A percentile compares a stretch with the other conserved stretches of the same genome.
Evolutionary conservation across 2,888 invertebrate species (phyloP).

Genomic region (Gisinianus flammeolus): DNA sequence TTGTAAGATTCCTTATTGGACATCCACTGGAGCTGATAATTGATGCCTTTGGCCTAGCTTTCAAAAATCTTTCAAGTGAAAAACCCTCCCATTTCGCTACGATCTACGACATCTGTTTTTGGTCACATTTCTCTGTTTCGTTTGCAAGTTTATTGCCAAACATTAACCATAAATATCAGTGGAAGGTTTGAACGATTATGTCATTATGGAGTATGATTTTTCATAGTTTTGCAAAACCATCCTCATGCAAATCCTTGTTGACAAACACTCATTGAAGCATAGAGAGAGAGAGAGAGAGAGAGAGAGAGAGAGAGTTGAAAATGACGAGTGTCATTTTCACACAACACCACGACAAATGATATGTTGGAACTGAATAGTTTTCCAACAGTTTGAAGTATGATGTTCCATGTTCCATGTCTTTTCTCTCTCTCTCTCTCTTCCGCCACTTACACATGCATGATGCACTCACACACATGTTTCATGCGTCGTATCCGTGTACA

Average conservation of each 20-base stretch:
- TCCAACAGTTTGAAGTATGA: background rate
- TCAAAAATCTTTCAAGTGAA: too few relatives aligned
- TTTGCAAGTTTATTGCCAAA: background rate
- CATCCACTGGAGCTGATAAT: too few relatives aligned
- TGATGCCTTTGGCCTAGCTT: too few relatives aligned
- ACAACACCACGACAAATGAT: background rate
- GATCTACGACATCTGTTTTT: too few relatives aligned
- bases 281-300: background rate
- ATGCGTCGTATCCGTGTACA: background rate
- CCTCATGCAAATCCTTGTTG: background rate
- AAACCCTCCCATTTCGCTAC: too few relatives aligned
- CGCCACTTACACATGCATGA: background rate
- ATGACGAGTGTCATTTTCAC: conserved; percentile 32
- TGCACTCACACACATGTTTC: background rate
- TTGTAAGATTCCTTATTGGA: too few relatives aligned
- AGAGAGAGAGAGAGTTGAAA: conserved; percentile 19
- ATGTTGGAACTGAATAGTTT: background rate
- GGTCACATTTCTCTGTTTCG: too few relatives aligned
- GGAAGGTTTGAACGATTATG: background rate
- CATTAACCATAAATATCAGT: background rate
- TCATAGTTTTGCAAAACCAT: background rate
- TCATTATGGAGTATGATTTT: background rate
- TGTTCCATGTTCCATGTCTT: background rate
- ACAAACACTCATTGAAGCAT: background rate
- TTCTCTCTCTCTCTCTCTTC: background rate